Evolutionary conservation across 1,140 invertebrate species (phyloP).

Genomic region (Eurosta solidaginis): DNA sequence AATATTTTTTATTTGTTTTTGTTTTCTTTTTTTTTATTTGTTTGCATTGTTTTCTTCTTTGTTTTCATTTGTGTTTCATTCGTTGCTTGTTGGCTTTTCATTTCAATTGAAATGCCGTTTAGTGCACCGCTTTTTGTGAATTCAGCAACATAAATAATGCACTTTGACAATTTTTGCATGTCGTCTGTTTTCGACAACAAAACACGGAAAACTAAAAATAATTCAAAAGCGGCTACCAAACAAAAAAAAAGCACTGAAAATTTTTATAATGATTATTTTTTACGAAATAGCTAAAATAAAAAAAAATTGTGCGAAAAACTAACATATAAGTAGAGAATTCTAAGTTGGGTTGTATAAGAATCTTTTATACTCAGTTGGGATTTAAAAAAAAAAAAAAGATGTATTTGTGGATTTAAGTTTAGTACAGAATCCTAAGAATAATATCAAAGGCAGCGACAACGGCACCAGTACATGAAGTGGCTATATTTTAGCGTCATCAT

Average conservation of each 20-base stretch:
- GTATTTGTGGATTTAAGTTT: too few species aligned
- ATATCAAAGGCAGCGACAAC: too few species aligned
- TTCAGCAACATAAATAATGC: conserved; percentile 27
- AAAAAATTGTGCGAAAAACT: too few species aligned
- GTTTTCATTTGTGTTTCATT: background rate
- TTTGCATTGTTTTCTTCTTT: conserved; percentile 10
- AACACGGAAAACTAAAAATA: conserved; percentile 15
- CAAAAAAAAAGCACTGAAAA: background rate
- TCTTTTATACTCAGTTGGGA: too few species aligned
- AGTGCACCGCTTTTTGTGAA: background rate
- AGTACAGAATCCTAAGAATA: too few species aligned
- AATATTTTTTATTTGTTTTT: background rate
- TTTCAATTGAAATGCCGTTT: background rate
- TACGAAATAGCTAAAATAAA: too few species aligned
- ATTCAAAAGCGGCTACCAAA: background rate
- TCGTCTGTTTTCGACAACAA: background rate
- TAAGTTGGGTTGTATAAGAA: too few species aligned
- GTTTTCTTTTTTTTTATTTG: background rate
- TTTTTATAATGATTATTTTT: background rate
- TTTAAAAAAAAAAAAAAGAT: too few species aligned
- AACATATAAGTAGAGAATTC: too few species aligned
- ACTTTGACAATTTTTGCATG: conserved; percentile 28
- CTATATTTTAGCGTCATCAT: too few species aligned
- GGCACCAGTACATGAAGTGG: too few species aligned
- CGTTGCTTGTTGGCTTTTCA: conserved; percentile 14